Percentiles rank a stretch among this genome's conserved stretches.
These are phyloP conservation scores for Trachythela sp. DNA, from an alignment of 64 coral and sea anemone genomes.

Conservation along the genomic window DNA sequence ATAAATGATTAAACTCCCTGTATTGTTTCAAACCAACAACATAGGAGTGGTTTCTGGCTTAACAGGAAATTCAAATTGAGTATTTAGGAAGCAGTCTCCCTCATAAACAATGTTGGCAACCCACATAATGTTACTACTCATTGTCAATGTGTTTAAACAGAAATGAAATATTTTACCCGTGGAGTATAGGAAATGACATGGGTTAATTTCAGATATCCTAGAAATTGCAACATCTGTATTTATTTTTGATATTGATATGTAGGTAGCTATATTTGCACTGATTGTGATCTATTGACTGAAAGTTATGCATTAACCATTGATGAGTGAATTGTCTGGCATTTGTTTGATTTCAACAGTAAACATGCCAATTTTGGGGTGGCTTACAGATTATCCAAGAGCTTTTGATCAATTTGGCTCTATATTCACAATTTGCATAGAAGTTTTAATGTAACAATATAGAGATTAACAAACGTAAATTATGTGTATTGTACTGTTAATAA, in stretches of 20 bases:
- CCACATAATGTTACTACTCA: not conserved
- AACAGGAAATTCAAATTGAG: not conserved
- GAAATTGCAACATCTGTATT: not conserved
- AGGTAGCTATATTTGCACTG: not conserved
- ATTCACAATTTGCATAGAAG: no score
- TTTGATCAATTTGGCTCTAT: not conserved
- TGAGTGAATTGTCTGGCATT: not conserved
- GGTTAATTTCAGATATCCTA: not conserved
- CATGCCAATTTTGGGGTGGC: not conserved
- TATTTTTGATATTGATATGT: not conserved
- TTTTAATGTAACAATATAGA: no score
- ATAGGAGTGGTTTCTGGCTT: not conserved
- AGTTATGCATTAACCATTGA: not conserved
- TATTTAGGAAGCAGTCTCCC: not conserved
- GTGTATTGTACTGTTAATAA: no score
- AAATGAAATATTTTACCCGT: not conserved
- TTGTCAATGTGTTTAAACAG: not conserved
- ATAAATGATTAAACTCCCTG: no score
- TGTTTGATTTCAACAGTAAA: not conserved
- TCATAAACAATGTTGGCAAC: not conserved
- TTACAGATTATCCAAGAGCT: not conserved
- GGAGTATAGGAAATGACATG: not conserved
- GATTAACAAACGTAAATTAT: no score
- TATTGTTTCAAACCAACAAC: not conserved
- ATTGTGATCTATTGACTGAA: not conserved